phyloP scores from a whole-genome alignment of 37 sponge, comb jelly and placozoan genomes.

The Beroe forskalii region DNA sequence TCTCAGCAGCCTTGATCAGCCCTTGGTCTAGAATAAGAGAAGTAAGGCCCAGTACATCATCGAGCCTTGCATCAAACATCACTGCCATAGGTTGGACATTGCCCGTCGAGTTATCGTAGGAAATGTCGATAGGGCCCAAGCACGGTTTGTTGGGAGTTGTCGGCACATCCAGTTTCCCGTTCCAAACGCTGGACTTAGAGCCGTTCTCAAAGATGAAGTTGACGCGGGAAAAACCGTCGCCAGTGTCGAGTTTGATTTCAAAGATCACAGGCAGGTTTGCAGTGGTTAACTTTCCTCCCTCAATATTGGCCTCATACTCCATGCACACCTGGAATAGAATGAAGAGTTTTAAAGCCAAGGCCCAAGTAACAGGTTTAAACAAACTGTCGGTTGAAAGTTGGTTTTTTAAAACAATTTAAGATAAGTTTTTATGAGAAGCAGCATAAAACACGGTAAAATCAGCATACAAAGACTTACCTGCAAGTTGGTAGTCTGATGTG shows the following conservation, averaged over 20 bases:
- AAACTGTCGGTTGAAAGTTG: too few relatives aligned
- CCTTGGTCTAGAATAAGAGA: slow-evolving; percentile 27
- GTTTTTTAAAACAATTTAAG: too few relatives aligned
- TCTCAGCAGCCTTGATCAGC: background rate
- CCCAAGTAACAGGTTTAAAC: too few relatives aligned
- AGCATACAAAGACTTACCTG: too few relatives aligned
- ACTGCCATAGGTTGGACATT: slow-evolving; percentile 39
- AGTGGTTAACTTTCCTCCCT: background rate
- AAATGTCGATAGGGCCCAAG: background rate
- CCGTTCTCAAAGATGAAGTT: background rate
- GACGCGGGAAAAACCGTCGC: background rate
- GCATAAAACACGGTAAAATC: too few relatives aligned
- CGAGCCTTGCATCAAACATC: background rate
- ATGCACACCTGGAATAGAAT: slow-evolving; percentile 24
- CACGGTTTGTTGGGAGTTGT: background rate
- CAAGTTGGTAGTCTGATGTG: background rate
- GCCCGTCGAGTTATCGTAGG: slow-evolving; percentile 4
- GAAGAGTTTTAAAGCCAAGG: too few relatives aligned
- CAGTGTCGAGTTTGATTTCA: background rate
- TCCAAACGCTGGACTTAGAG: background rate
- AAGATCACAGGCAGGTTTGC: background rate
- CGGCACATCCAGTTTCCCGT: background rate
- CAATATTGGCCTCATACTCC: background rate
- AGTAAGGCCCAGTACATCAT: background rate
- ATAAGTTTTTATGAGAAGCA: too few relatives aligned